These are phyloP conservation scores for Amphipyra berbera DNA, from an alignment of 2,888 invertebrate species.

Conservation along the genomic window DNA sequence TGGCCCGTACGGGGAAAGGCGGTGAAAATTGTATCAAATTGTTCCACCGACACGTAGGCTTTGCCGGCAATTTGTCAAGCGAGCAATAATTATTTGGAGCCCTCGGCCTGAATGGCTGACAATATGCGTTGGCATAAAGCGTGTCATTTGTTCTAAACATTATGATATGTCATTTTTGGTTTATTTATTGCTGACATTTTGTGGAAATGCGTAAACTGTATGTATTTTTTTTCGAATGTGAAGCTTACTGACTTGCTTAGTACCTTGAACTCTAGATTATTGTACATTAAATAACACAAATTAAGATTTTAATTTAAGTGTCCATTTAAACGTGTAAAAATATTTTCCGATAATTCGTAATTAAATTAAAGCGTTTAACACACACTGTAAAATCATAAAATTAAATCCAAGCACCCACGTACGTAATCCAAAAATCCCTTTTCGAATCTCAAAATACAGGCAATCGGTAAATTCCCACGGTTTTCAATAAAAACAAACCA, in stretches of 20 bases:
- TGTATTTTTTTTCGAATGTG: too few relatives aligned
- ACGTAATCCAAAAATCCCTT: conserved; percentile 51
- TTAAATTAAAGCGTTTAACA: conserved; percentile 31
- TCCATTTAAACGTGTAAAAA: too few relatives aligned
- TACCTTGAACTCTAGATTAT: too few relatives aligned
- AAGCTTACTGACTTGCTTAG: too few relatives aligned
- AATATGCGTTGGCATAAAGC: conserved; percentile 63
- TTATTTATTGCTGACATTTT: conserved; percentile 47
- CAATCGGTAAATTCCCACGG: conserved; percentile 71
- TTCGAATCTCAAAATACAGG: conserved; percentile 62
- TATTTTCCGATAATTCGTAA: conserved; percentile 9
- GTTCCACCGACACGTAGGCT: conserved; percentile 85
- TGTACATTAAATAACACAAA: too few relatives aligned
- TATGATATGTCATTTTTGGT: conserved; percentile 55
- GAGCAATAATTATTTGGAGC: conserved; percentile 86
- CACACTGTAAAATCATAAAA: conserved; percentile 44
- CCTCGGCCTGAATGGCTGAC: conserved; percentile 75
- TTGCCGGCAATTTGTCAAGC: conserved; percentile 88
- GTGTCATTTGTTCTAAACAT: conserved; percentile 57
- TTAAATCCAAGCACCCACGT: conserved; percentile 35
- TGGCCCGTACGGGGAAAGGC: conserved; percentile 82
- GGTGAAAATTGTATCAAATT: conserved; percentile 89
- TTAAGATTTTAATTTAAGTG: too few relatives aligned
- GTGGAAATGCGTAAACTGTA: conserved; percentile 8
- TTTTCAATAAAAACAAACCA: conserved; percentile 84